These are phyloP conservation scores for Enteromius mattozi DNA, from an alignment of 2,797 vertebrate genomes.

Conservation along the genomic window DNA sequence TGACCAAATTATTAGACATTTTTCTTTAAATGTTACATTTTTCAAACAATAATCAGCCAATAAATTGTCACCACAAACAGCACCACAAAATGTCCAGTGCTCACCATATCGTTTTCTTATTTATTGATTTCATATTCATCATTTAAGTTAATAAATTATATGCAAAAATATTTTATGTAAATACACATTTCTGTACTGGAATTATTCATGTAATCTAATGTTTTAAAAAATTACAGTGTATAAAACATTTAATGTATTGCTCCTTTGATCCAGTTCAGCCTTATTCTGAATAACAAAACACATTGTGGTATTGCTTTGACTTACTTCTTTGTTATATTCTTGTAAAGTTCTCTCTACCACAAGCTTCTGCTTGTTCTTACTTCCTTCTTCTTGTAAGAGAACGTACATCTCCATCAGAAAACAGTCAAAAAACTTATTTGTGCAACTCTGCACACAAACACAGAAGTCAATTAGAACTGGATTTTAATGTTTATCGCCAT, in stretches of 20 bases:
- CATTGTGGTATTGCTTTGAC: constrained; percentile 4
- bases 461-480: background rate
- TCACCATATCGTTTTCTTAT: background rate
- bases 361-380: accelerated
- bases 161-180: background rate
- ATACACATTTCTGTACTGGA: background rate
- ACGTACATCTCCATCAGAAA: constrained; percentile 75
- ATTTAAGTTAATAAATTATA: no score
- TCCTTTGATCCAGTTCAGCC: background rate
- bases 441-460: constrained; percentile 65
- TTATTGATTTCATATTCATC: no score
- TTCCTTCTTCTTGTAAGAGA: constrained; percentile 63
- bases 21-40: background rate
- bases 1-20: background rate
- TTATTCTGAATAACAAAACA: background rate
- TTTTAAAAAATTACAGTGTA: background rate
- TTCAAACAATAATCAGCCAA: background rate
- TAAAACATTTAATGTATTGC: background rate
- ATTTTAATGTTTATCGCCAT: background rate
- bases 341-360: accelerated
- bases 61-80: background rate
- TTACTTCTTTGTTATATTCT: accelerated
- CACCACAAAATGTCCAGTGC: background rate
- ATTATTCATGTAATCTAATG: no score
- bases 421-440: constrained; percentile 64